A percentile compares a stretch with the other conserved stretches of the same genome.
Evolutionary conservation across 1,140 invertebrate species (phyloP).

Genomic region (Diabrotica undecimpunctata): DNA sequence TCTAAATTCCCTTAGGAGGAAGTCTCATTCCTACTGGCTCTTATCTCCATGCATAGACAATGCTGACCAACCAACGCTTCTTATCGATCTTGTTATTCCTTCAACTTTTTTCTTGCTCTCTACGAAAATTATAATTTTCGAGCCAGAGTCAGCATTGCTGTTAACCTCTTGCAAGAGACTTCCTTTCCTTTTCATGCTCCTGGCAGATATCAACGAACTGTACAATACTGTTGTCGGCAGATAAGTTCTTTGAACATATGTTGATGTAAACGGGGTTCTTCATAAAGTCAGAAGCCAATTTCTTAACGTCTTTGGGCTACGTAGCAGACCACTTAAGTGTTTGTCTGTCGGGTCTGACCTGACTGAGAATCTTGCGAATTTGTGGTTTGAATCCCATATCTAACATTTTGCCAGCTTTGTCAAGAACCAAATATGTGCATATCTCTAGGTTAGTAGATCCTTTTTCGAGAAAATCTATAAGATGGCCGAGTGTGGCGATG

Average conservation of each 20-base stretch:
- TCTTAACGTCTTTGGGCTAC: conserved; percentile 96
- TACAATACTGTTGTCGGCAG: conserved; percentile 94
- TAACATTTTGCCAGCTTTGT: conserved; percentile 93
- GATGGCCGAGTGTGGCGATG: conserved; percentile 90
- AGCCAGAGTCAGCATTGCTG: conserved; percentile 76
- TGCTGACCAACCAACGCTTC: conserved; percentile 84
- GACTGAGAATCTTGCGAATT: conserved; percentile 94
- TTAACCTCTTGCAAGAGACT: conserved; percentile 83
- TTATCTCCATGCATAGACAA: conserved; percentile 96
- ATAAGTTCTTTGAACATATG: conserved; percentile 84
- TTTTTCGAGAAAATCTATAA: conserved; percentile 92
- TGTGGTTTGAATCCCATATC: conserved; percentile 99
- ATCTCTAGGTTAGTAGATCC: conserved; percentile 85
- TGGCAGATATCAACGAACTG: conserved; percentile 92
- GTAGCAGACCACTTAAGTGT: conserved; percentile 98
- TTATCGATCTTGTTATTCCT: conserved; percentile 87
- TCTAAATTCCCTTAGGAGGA: conserved; percentile 91
- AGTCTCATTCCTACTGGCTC: conserved; percentile 92
- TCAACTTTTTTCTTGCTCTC: conserved; percentile 97
- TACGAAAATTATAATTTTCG: conserved; percentile 93
- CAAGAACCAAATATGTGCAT: conserved; percentile 90
- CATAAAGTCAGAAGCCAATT: conserved; percentile 88
- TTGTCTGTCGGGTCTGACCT: conserved; percentile 93
- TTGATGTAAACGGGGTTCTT: conserved; percentile 58
- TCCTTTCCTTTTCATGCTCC: conserved; percentile 80